phyloP scores from a whole-genome alignment of 2,113 vertebrate genomes.

The Piprites chloris region DNA sequence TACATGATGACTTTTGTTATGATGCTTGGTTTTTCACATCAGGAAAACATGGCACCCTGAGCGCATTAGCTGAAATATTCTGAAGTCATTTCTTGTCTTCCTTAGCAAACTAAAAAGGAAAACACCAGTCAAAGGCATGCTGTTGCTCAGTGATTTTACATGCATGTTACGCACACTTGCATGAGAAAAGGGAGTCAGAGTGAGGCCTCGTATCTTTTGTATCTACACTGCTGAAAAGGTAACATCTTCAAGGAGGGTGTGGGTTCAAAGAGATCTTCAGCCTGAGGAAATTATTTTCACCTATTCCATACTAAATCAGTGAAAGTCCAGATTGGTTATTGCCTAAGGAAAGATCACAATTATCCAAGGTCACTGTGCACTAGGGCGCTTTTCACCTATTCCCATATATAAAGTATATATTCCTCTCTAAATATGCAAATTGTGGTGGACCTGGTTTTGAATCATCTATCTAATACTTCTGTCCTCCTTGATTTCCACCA shows the following conservation, averaged over 20 bases:
- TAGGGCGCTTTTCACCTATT: neutral
- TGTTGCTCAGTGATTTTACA: neutral
- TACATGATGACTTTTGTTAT: accelerated
- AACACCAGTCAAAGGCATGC: neutral
- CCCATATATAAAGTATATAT: neutral
- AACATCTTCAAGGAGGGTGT: neutral
- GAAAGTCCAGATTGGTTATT: neutral
- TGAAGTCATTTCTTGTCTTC: neutral
- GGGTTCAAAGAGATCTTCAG: neutral
- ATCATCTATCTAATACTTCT: neutral
- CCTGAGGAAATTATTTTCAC: neutral
- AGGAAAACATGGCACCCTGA: neutral
- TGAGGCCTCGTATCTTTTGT: neutral
- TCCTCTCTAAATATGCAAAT: neutral
- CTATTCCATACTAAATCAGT: neutral
- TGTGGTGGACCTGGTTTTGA: neutral
- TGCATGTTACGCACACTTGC: accelerated
- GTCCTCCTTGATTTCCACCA: neutral
- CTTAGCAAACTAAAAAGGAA: neutral
- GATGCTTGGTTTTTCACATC: neutral
- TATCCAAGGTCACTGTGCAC: neutral
- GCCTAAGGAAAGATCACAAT: neutral
- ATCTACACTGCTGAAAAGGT: neutral
- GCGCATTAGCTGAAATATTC: neutral
- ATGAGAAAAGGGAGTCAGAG: neutral